phyloP scores from a whole-genome alignment of 2,888 invertebrate species.

The Hirtodrosophila duncani region DNA sequence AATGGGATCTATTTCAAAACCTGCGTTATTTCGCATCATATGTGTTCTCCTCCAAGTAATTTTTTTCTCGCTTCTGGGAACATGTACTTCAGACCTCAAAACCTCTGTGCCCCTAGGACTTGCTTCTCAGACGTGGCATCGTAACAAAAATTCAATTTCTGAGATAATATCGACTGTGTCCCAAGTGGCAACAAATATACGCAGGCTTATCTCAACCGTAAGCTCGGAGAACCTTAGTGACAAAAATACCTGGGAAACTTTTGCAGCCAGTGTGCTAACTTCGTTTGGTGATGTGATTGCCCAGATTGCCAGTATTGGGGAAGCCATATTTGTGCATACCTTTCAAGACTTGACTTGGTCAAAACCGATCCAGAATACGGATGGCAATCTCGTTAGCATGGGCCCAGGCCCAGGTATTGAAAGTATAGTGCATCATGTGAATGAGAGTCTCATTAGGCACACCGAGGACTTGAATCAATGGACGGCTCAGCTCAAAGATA shows the following conservation, averaged over 20 bases:
- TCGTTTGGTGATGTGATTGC: slow-evolving; percentile 38
- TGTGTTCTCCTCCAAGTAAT: slow-evolving; percentile 13
- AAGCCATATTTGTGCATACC: slow-evolving; percentile 28
- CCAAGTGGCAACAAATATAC: slow-evolving; percentile 3
- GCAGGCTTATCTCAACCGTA: not conserved
- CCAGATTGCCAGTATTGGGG: slow-evolving; percentile 37
- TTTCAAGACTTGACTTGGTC: slow-evolving; percentile 34
- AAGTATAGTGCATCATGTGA: slow-evolving; percentile 46
- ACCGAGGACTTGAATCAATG: slow-evolving; percentile 53
- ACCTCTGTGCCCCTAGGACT: not conserved
- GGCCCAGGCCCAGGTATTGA: slow-evolving; percentile 44
- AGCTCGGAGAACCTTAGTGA: not conserved
- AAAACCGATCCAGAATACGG: too few species aligned
- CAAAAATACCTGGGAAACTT: slow-evolving; percentile 9
- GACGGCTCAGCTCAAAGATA: slow-evolving; percentile 49
- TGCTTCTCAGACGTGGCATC: not conserved
- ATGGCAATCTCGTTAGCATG: too few species aligned
- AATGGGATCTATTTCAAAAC: slow-evolving; percentile 29
- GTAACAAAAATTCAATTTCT: not conserved
- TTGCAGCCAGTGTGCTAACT: slow-evolving; percentile 33
- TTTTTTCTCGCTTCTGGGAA: slow-evolving; percentile 9
- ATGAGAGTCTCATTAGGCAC: slow-evolving; percentile 61
- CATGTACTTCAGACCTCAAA: slow-evolving; percentile 1
- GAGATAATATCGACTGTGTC: slow-evolving; percentile 14
- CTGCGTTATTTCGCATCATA: slow-evolving; percentile 6